Evolutionary conservation across 2,113 vertebrate genomes (phyloP).

Genomic region (Podarcis raffonei): DNA sequence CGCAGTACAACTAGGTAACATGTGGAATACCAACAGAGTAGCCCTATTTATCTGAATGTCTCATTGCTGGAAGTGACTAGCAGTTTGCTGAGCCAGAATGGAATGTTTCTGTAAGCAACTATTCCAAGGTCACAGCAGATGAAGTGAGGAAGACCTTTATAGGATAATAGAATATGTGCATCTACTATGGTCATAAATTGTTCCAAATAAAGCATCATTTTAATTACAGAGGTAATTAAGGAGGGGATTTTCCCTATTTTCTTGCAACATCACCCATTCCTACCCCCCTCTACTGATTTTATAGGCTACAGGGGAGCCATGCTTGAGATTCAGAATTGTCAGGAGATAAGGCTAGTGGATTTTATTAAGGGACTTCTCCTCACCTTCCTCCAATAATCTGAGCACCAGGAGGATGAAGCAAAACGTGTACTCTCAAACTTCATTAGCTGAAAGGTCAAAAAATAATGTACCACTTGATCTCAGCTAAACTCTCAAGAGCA

Average conservation of each 20-base stretch:
- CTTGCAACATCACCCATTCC: no score
- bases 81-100: not conserved
- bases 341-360: not conserved
- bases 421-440: slow-evolving; percentile 9
- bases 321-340: no score
- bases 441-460: slow-evolving; percentile 32
- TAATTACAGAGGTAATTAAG: no score
- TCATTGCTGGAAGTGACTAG: not conserved
- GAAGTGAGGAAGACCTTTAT: not conserved
- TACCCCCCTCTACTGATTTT: not conserved
- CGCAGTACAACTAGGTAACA: not conserved
- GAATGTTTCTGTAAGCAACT: not conserved
- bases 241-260: not conserved
- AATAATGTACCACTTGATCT: slow-evolving; percentile 11
- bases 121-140: not conserved
- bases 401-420: not conserved
- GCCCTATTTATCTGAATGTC: not conserved
- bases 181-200: not conserved
- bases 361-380: not conserved
- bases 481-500: slow-evolving; percentile 15
- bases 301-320: not conserved
- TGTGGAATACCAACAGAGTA: not conserved
- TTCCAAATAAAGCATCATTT: not conserved
- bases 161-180: not conserved
- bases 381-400: not conserved